Conservation (phyloP, 2,113 vertebrate species). For the Colius striatus region DNA sequence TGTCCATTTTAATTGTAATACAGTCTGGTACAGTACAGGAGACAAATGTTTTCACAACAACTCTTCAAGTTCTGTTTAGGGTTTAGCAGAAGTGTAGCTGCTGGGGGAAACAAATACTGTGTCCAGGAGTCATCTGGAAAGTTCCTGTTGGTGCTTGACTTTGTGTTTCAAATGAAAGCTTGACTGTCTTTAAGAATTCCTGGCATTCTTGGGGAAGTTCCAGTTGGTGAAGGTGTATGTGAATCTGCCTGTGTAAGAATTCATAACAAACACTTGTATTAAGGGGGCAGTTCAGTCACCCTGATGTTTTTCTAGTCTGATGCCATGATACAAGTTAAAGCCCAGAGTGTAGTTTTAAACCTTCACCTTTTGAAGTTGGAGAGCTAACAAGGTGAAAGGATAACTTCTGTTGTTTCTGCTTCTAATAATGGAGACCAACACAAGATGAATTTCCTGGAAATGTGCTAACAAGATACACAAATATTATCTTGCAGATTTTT, state of each 20-base stretch:
- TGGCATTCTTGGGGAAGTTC: neutral
- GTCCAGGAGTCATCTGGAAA: neutral
- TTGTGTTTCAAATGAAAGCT: neutral
- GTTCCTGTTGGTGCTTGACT: neutral
- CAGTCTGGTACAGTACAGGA: neutral
- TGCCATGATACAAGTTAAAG: neutral
- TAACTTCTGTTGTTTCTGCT: neutral
- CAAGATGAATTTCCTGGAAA: neutral
- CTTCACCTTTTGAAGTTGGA: neutral
- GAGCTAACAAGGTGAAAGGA: neutral
- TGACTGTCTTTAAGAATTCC: neutral
- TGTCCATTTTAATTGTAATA: neutral
- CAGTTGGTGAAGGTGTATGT: neutral
- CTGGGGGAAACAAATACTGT: neutral
- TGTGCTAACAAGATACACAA: neutral
- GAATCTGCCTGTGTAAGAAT: neutral
- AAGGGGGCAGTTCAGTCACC: neutral
- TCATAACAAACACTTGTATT: neutral
- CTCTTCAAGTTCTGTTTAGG: neutral
- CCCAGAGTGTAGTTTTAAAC: neutral
- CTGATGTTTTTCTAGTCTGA: neutral
- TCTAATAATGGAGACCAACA: neutral
- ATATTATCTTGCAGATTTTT: slow-evolving; percentile 85
- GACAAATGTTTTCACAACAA: neutral
- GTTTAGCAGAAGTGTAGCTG: neutral